A percentile compares a stretch with the other conserved stretches of the same genome.
These are phyloP conservation scores for Spisula solida DNA, from an alignment of 2,888 invertebrate species.

Conservation along the genomic window DNA sequence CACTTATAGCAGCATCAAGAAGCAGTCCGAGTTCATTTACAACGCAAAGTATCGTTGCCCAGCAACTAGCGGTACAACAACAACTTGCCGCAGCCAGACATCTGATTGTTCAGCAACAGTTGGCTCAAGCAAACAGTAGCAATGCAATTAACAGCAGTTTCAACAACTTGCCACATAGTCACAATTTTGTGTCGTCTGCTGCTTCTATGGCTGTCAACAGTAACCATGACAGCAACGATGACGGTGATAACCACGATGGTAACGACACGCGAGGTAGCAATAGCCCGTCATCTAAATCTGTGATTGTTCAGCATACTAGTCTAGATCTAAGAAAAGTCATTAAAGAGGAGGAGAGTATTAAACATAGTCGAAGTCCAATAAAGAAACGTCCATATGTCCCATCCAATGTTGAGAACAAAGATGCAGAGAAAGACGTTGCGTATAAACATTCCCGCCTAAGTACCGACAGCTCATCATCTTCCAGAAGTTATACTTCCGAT, in stretches of 20 bases:
- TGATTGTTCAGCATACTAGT: conserved; percentile 82
- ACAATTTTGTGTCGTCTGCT: conserved; percentile 27
- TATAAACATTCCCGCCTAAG: conserved; percentile 73
- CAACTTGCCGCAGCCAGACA: conserved; percentile 72
- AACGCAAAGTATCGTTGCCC: conserved; percentile 60
- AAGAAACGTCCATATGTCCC: conserved; percentile 86
- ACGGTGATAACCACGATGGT: conserved; percentile 38
- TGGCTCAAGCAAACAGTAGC: conserved; percentile 41
- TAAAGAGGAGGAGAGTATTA: conserved; percentile 76
- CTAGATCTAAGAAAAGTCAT: conserved; percentile 82
- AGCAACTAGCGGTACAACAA: conserved; percentile 62
- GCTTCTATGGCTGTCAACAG: conserved; percentile 15
- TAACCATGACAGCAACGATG: conserved; percentile 30
- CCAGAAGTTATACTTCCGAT: conserved; percentile 57
- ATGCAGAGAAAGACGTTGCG: conserved; percentile 59
- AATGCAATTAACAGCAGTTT: conserved; percentile 27
- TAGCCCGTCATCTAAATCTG: conserved; percentile 74
- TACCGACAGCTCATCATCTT: conserved; percentile 69
- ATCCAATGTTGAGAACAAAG: conserved; percentile 60
- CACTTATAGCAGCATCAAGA: conserved; percentile 52
- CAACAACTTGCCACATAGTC: conserved; percentile 41
- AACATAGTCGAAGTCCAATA: conserved; percentile 85
- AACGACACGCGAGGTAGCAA: conserved; percentile 40
- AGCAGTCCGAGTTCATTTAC: conserved; percentile 60
- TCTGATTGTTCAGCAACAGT: conserved; percentile 74